Percentiles rank a stretch among this genome's conserved stretches.
Conservation (phyloP, 2,797 vertebrate genomes). For the Selene dorsalis region DNA sequence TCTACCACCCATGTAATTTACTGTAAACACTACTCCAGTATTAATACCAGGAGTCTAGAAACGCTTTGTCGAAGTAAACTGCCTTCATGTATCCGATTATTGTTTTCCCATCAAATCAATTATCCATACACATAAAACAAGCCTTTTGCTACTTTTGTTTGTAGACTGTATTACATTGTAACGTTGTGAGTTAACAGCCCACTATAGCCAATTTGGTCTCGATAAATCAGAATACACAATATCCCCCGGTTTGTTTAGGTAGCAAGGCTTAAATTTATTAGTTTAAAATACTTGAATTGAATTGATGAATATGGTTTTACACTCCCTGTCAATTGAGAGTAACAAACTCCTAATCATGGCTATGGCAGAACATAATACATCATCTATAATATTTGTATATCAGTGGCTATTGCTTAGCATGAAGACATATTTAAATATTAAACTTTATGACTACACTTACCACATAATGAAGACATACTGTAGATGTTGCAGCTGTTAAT, state of each 20-base stretch:
- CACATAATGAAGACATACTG: not conserved
- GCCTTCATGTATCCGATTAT: not conserved
- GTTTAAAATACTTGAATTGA: not conserved
- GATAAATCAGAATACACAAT: not conserved
- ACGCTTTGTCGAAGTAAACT: not conserved
- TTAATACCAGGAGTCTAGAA: not conserved
- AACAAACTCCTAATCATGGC: not conserved
- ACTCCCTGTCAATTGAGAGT: not conserved
- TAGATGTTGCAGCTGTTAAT: not conserved
- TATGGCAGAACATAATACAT: not conserved
- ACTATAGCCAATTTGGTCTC: not conserved
- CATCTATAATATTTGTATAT: not conserved
- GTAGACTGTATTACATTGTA: not conserved
- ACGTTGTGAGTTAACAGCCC: not conserved
- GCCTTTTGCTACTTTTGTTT: not conserved
- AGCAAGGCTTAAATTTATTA: not conserved
- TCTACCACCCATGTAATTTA: not conserved
- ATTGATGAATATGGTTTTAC: not conserved
- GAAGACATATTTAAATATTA: constrained; percentile 2
- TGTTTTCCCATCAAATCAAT: not conserved
- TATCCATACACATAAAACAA: not conserved
- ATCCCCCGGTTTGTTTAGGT: not conserved
- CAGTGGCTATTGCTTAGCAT: not conserved
- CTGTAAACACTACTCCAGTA: not conserved
- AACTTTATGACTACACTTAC: constrained; percentile 19